phyloP scores from a whole-genome alignment of 2,113 vertebrate species.

The Serilophus lunatus region DNA sequence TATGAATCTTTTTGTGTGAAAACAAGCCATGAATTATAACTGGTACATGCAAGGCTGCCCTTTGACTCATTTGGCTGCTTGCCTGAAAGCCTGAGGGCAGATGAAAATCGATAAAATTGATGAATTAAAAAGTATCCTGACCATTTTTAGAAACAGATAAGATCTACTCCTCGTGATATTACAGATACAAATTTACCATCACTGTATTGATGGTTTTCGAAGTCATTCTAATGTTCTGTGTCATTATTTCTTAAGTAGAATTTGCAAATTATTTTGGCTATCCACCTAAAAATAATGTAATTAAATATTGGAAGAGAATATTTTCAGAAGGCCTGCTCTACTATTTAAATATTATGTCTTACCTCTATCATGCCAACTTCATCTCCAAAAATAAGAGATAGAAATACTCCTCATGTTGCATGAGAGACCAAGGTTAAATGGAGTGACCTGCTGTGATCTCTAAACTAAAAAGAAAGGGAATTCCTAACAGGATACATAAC shows the following conservation, averaged over 20 bases:
- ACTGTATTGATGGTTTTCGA: not conserved
- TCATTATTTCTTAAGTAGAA: not conserved
- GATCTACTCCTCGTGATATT: not conserved
- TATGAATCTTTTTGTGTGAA: not conserved
- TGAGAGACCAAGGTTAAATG: not conserved
- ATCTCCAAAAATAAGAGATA: not conserved
- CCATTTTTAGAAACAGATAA: not conserved
- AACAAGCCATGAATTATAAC: not conserved
- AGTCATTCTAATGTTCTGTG: not conserved
- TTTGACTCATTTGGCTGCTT: not conserved
- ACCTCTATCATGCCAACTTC: not conserved
- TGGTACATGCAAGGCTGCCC: not conserved
- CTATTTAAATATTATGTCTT: slow-evolving; percentile 24
- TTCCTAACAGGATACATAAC: not conserved
- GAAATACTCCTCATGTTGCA: not conserved
- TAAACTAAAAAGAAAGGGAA: not conserved
- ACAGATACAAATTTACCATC: not conserved
- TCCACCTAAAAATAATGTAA: not conserved
- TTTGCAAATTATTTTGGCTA: not conserved
- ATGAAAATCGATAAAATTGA: not conserved
- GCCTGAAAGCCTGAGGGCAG: not conserved
- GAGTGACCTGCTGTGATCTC: not conserved
- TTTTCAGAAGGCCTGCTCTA: not conserved
- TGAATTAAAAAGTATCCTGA: not conserved
- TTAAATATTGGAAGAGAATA: not conserved